These are phyloP conservation scores for Homarus gammarus DNA, from an alignment of 2,888 invertebrate genomes.

Conservation along the genomic window DNA sequence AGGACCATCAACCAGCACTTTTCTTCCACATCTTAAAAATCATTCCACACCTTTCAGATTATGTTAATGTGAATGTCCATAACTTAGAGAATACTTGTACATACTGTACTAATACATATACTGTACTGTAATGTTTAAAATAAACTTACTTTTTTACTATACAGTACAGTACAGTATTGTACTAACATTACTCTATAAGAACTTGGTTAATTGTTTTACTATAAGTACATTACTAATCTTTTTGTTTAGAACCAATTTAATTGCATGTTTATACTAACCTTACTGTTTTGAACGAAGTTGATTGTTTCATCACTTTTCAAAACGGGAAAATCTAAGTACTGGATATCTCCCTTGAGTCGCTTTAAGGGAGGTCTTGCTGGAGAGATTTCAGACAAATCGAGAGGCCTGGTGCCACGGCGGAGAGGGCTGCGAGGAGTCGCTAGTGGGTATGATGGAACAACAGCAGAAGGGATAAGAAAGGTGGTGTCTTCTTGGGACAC, in stretches of 20 bases:
- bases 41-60: too few species aligned
- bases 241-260: background rate
- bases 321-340: slow-evolving; percentile 37
- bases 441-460: slow-evolving; percentile 16
- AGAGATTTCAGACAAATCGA: background rate
- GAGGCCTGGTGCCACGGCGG: background rate
- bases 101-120: too few species aligned
- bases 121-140: too few species aligned
- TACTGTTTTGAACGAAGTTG: slow-evolving; percentile 41
- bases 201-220: too few species aligned
- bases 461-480: background rate
- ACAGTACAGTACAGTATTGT: too few species aligned
- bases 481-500: background rate
- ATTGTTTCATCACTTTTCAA: slow-evolving; percentile 41
- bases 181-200: too few species aligned
- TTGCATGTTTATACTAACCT: slow-evolving; percentile 30
- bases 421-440: slow-evolving; percentile 52
- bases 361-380: slow-evolving; percentile 12
- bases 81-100: too few species aligned
- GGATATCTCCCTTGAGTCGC: slow-evolving; percentile 28
- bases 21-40: too few species aligned
- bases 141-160: too few species aligned
- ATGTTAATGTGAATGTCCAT: too few species aligned
- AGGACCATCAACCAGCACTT: too few species aligned
- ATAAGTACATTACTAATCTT: background rate